phyloP scores from a whole-genome alignment of 2,888 invertebrate genomes.

The Neocrepidodera transversa region DNA sequence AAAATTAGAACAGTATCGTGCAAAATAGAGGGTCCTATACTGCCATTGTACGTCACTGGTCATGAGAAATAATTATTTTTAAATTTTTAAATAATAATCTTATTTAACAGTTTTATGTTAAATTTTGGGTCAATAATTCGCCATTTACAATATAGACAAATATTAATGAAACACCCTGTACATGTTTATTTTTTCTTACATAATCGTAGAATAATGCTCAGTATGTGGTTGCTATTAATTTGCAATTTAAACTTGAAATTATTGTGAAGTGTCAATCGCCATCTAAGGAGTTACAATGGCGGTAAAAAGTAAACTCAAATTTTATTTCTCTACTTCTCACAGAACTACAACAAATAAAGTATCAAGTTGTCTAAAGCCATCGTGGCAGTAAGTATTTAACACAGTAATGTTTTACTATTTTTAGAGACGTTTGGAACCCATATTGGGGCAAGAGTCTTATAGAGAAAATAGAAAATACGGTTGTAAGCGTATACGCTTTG shows the following conservation, averaged over 20 bases:
- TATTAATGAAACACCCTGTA: too few species aligned
- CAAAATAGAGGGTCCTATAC: too few species aligned
- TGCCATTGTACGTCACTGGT: too few species aligned
- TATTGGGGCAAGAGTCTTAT: constrained; percentile 1
- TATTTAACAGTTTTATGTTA: too few species aligned
- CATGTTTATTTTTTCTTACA: too few species aligned
- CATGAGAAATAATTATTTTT: too few species aligned
- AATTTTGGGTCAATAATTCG: too few species aligned
- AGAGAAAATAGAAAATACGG: constrained; percentile 8
- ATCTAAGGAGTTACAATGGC: neutral
- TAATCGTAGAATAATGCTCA: too few species aligned
- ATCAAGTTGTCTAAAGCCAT: constrained; percentile 1
- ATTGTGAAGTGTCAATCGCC: neutral
- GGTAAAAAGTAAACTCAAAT: neutral
- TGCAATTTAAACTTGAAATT: neutral
- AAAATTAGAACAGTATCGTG: too few species aligned
- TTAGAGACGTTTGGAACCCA: constrained; percentile 3
- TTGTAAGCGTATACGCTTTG: constrained; percentile 3
- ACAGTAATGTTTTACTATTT: neutral
- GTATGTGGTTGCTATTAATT: neutral
- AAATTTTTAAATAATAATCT: too few species aligned
- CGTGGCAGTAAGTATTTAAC: constrained; percentile 6
- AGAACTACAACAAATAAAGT: neutral
- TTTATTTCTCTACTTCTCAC: neutral
- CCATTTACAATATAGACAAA: too few species aligned